A percentile compares a stretch with the other conserved stretches of the same genome.
phyloP scores from a whole-genome alignment of 2,113 vertebrate genomes.

The Prunella fulvescens region DNA sequence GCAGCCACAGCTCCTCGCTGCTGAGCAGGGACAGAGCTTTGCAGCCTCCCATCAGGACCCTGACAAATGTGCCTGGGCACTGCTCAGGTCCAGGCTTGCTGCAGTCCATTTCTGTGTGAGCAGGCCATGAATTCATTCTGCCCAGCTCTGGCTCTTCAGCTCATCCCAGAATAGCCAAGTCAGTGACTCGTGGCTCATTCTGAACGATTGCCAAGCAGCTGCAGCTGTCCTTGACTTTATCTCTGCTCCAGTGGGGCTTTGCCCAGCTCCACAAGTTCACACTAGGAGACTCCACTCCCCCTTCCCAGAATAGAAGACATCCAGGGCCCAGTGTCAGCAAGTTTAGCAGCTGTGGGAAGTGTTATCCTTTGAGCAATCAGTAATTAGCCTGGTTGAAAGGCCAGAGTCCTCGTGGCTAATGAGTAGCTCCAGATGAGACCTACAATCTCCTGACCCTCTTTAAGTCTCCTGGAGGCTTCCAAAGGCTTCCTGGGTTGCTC shows the following conservation, averaged over 20 bases:
- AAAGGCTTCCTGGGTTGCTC: not conserved
- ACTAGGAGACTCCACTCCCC: slow-evolving; percentile 66
- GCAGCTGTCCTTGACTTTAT: slow-evolving; percentile 66
- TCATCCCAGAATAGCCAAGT: slow-evolving; percentile 57
- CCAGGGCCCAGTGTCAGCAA: slow-evolving; percentile 51
- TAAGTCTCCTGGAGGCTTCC: not conserved
- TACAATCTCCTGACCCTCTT: not conserved
- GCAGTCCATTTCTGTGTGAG: slow-evolving; percentile 1
- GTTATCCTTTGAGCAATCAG: slow-evolving; percentile 43
- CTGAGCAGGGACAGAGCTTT: not conserved
- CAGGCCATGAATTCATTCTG: not conserved
- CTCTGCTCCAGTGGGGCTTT: slow-evolving; percentile 54
- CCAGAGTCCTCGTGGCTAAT: slow-evolving; percentile 51
- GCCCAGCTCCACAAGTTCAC: slow-evolving; percentile 66
- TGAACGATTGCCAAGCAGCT: slow-evolving; percentile 63
- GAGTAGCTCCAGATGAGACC: slow-evolving; percentile 11
- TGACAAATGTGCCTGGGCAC: not conserved
- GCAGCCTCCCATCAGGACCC: not conserved
- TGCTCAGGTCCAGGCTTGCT: not conserved
- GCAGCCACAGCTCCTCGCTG: rapidly evolving
- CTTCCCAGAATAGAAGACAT: slow-evolving; percentile 67
- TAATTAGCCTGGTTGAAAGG: slow-evolving; percentile 50
- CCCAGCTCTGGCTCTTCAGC: slow-evolving; percentile 2
- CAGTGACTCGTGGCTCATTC: slow-evolving; percentile 57
- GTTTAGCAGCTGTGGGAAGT: slow-evolving; percentile 59